Evolutionary conservation across 2,888 invertebrate genomes (phyloP), one percentile per base, ranked within the genome.

Genomic region (Stenurella melanura): DNA sequence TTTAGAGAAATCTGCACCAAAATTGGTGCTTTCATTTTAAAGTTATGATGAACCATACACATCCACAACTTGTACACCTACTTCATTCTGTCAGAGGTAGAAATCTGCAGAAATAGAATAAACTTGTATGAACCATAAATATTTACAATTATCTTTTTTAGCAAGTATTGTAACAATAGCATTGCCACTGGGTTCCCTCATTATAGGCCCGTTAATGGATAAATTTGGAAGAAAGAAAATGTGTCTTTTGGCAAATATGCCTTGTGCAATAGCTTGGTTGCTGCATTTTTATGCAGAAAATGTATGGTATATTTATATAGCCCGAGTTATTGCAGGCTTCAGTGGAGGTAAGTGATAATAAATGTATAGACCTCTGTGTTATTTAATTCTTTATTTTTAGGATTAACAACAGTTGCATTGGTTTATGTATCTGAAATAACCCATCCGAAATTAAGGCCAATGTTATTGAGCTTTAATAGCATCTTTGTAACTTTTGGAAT

Each of bases 391-490:
- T 58, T 10, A 58, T 57, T 84, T 83, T 75, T 57, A 88, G 92
- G 93, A 73, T 83, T 93, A 74, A 90, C 91, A 17, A 91, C 91
- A 0, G 92, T 91, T 9, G 88, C 90, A 4, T 74, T 92, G 54
- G 90, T 93, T 11, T 93, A 92, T 85, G 91, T 92, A 0, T 91
- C 92, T 54, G 93, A 93, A 87, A 91, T 92, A 38, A 86, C 92
- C 0, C 92, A 92, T 87, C 90, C 91, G 0, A 87, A 88, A 72
- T 88, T 91, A 63, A 87, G 92, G 30, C 90, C 92, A 56, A 91
- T 92, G 91, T 85, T 93, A 19, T 86, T 93, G 7, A 90, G 91
- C 60, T 86, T 92, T 2, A 92, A 92, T 84, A 92, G 92, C 76
- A 91, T 92, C 9, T 92, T 91, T 82, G 92, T 92, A 0, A 91